These are phyloP conservation scores for Zosterops lateralis DNA, from an alignment of 2,113 vertebrate species.

Conservation along the genomic window DNA sequence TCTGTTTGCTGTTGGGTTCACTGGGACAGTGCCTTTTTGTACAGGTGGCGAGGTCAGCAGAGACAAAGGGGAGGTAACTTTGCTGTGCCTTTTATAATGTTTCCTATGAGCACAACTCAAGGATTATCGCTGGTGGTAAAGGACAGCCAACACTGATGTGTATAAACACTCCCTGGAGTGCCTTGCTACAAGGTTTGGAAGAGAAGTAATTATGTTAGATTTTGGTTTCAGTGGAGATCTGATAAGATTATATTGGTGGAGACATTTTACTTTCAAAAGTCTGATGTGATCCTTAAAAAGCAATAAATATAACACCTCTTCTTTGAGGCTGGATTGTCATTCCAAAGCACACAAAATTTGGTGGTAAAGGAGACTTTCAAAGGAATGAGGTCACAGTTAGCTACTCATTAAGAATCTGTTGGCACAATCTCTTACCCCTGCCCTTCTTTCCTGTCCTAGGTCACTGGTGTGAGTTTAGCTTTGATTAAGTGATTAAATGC, in stretches of 20 bases:
- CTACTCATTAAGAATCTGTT: background rate
- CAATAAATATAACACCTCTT: background rate
- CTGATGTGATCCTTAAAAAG: conserved; percentile 25
- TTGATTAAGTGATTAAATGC: background rate
- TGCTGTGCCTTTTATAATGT: conserved; percentile 8
- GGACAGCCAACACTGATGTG: conserved; percentile 37
- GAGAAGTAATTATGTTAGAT: conserved; percentile 49
- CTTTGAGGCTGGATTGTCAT: background rate
- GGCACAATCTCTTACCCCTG: background rate
- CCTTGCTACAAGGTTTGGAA: conserved; percentile 36
- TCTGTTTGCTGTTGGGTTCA: background rate
- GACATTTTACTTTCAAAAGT: conserved; percentile 41
- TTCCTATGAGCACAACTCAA: conserved; percentile 28
- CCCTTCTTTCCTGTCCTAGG: background rate
- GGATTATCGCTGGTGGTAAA: conserved; percentile 43
- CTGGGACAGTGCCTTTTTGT: background rate
- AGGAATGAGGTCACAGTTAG: background rate
- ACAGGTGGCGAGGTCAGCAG: conserved; percentile 7
- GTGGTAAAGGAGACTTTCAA: background rate
- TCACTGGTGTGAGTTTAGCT: background rate
- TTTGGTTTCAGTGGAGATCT: conserved; percentile 43
- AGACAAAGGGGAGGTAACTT: background rate
- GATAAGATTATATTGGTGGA: conserved; percentile 43
- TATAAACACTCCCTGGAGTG: conserved; percentile 26
- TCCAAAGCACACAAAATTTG: background rate